These are phyloP conservation scores for Synodontis membranacea DNA, from an alignment of 2,113 vertebrate genomes.

Conservation along the genomic window DNA sequence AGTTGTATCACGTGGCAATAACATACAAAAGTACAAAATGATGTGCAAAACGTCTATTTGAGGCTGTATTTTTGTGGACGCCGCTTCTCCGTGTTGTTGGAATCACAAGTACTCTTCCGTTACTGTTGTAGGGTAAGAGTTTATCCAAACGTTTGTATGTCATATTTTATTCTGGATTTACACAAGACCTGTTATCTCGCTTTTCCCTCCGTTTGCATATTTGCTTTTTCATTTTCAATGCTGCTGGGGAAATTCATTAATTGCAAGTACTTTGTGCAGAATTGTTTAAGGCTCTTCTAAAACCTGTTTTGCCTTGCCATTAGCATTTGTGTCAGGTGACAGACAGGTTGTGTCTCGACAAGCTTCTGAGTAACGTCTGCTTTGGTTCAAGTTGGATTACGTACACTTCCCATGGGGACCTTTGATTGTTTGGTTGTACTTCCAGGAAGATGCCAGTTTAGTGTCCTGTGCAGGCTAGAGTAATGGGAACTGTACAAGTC, in stretches of 20 bases:
- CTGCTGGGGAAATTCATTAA: neutral
- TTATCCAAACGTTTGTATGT: constrained; percentile 1
- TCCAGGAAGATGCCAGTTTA: constrained; percentile 28
- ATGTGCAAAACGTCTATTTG: constrained; percentile 13
- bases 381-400: constrained; percentile 30
- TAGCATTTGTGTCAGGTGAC: neutral
- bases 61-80: neutral
- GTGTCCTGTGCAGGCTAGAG: constrained; percentile 13
- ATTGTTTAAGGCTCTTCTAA: neutral
- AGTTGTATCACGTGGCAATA: neutral
- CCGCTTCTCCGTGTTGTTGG: constrained; percentile 26
- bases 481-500: constrained; percentile 2
- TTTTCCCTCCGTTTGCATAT: neutral
- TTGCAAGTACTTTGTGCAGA: neutral
- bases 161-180: constrained; percentile 7
- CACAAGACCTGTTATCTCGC: too few species aligned
- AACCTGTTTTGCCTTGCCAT: neutral
- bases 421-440: constrained; percentile 17
- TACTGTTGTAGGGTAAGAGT: neutral
- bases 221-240: neutral
- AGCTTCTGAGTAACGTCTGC: constrained; percentile 19
- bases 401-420: constrained; percentile 9
- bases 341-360: constrained; percentile 25
- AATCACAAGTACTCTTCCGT: neutral
- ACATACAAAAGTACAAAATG: neutral